Conservation (phyloP, 2,113 vertebrate genomes). For the Peromyscus polionotus region DNA sequence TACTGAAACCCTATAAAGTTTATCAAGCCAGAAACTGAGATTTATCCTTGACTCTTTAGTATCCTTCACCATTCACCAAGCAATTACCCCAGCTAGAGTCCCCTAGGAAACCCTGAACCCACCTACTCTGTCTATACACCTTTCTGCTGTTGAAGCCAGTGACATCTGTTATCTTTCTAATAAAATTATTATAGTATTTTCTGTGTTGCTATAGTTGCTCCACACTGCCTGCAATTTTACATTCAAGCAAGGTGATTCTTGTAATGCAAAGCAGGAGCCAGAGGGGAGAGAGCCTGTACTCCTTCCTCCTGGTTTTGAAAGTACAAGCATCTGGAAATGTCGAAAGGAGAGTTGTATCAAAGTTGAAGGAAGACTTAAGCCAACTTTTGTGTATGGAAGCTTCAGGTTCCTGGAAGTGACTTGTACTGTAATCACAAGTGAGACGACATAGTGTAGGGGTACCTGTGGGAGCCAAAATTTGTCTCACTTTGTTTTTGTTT, state of each 20-base stretch:
- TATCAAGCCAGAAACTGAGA: neutral
- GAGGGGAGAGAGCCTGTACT: neutral
- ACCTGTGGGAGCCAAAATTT: neutral
- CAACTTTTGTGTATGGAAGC: slow-evolving; percentile 1
- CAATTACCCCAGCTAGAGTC: neutral
- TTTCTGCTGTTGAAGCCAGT: neutral
- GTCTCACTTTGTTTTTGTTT: neutral
- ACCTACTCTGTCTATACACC: neutral
- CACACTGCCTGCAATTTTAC: neutral
- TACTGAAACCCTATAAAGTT: neutral
- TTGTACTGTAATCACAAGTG: neutral
- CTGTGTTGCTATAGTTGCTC: neutral
- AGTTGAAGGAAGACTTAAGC: neutral
- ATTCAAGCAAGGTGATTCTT: neutral
- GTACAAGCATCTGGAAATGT: neutral
- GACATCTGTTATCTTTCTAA: neutral
- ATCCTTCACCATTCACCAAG: neutral
- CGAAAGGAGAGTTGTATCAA: neutral
- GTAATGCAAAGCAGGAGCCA: neutral
- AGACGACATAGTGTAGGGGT: neutral
- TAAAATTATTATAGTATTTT: neutral
- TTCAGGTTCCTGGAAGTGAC: neutral
- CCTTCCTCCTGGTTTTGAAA: neutral
- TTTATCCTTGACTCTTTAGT: neutral
- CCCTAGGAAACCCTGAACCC: neutral